These are phyloP conservation scores for Numenius phaeopus DNA, from an alignment of 2,797 vertebrate genomes.

Conservation along the genomic window DNA sequence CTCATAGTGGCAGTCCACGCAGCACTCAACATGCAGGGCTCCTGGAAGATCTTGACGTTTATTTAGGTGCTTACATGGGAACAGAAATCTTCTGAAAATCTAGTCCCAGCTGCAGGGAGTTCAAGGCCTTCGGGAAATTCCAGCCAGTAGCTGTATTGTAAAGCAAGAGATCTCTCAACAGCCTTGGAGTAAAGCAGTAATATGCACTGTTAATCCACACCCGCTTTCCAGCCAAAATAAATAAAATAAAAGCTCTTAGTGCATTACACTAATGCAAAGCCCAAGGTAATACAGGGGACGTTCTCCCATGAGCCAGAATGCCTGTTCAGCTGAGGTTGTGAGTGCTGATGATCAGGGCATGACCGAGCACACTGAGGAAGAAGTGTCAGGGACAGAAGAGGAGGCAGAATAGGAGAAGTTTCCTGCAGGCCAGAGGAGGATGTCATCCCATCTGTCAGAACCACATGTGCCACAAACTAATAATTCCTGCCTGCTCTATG, in stretches of 20 bases:
- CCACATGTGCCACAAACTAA: rapidly evolving
- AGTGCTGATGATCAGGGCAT: not conserved
- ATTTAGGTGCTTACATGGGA: not conserved
- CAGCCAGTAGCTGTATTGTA: not conserved
- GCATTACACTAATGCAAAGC: conserved; percentile 22
- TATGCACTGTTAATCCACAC: conserved; percentile 40
- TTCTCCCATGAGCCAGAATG: not conserved
- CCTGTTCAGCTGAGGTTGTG: not conserved
- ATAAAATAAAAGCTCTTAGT: conserved; percentile 38
- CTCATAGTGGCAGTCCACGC: not conserved
- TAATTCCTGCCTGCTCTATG: not conserved
- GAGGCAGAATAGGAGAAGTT: not conserved
- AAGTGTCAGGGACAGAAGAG: not conserved
- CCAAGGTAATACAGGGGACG: not conserved
- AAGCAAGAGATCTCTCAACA: not conserved
- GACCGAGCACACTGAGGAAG: not conserved
- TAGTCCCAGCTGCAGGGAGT: not conserved
- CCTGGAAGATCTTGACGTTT: not conserved
- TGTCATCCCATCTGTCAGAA: not conserved
- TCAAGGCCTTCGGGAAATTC: conserved; percentile 11
- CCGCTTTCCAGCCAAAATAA: conserved; percentile 23
- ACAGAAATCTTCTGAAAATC: conserved; percentile 10
- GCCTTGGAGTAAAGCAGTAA: conserved; percentile 23
- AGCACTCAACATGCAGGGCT: not conserved
- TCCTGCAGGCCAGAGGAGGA: rapidly evolving